These are phyloP conservation scores for Polyergus mexicanus DNA, from an alignment of 1,140 invertebrate species.

Conservation along the genomic window DNA sequence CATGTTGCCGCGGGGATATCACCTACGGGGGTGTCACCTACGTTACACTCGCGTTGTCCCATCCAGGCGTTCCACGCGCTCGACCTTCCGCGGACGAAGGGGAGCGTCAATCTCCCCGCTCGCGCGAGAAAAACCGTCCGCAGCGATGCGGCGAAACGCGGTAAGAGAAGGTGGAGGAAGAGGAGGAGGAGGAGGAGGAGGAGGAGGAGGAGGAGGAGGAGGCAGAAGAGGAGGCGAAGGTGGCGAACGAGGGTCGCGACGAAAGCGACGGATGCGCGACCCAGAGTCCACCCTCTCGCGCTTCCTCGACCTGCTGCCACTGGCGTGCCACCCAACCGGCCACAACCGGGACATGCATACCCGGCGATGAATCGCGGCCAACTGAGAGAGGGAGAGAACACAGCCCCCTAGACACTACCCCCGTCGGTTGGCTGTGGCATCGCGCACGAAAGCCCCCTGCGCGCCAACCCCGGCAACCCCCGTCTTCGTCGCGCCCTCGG, in stretches of 20 bases:
- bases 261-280: conserved; percentile 15
- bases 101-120: neutral
- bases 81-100: neutral
- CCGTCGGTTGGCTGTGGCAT: conserved; percentile 76
- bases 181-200: too few species aligned
- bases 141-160: neutral
- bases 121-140: neutral
- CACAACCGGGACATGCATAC: conserved; percentile 70
- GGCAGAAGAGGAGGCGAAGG: neutral
- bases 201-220: neutral
- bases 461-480: conserved; percentile 62
- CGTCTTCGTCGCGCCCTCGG: conserved; percentile 8
- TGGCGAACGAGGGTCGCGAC: conserved; percentile 10
- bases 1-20: neutral
- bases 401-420: conserved; percentile 77
- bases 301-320: conserved; percentile 67
- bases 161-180: neutral
- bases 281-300: conserved; percentile 48
- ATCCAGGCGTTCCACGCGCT: neutral
- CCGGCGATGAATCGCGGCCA: conserved; percentile 86
- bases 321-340: conserved; percentile 68
- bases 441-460: conserved; percentile 83
- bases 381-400: conserved; percentile 82
- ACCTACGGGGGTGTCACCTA: neutral
- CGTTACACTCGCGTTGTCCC: conserved; percentile 28